These are phyloP conservation scores for Drosophila basisetae DNA, from an alignment of 2,888 invertebrate species.

Conservation along the genomic window DNA sequence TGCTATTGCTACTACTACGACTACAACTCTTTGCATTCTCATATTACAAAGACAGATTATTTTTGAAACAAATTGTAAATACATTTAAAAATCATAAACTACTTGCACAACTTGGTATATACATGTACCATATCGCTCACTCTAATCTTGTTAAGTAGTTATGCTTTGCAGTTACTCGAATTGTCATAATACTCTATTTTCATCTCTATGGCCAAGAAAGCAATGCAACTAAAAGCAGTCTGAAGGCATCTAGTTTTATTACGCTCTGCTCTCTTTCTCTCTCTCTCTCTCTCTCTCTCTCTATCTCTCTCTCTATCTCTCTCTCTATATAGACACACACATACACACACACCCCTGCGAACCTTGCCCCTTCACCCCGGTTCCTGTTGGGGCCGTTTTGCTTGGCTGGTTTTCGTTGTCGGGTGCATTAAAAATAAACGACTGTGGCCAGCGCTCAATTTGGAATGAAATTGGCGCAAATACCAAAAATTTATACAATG, in stretches of 20 bases:
- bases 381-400: constrained; percentile 55
- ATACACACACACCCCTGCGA: neutral
- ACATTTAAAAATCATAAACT: neutral
- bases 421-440: constrained; percentile 80
- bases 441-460: constrained; percentile 78
- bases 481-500: constrained; percentile 79
- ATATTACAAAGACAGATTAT: neutral
- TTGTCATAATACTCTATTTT: constrained; percentile 46
- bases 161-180: neutral
- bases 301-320: neutral
- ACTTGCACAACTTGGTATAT: neutral
- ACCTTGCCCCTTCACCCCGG: neutral
- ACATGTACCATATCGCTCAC: neutral
- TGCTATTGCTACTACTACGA: too few relatives aligned
- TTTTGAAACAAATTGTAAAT: neutral
- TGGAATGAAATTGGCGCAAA: constrained; percentile 80
- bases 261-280: neutral
- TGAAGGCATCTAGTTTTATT: constrained; percentile 16
- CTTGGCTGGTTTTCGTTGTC: constrained; percentile 50
- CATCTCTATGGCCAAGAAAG: constrained; percentile 34
- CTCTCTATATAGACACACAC: neutral
- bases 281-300: neutral
- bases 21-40: neutral
- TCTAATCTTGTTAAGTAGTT: neutral
- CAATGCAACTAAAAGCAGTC: constrained; percentile 48